phyloP scores from a whole-genome alignment of 1,140 invertebrate genomes.

The Drosophila serrata region DNA sequence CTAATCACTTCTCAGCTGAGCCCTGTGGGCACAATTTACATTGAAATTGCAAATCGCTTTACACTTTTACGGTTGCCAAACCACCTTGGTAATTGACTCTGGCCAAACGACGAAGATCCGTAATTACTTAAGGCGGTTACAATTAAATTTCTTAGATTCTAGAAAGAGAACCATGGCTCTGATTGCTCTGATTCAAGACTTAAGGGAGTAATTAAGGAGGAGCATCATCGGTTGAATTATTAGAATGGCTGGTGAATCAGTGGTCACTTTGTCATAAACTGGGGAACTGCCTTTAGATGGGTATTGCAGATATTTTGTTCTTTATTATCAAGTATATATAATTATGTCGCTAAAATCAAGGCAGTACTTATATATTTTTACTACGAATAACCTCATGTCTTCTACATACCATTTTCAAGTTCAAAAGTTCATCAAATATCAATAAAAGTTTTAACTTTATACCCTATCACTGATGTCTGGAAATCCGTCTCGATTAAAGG shows the following conservation, averaged over 20 bases:
- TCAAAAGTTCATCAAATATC: not conserved
- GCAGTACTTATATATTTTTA: not conserved
- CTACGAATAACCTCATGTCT: not conserved
- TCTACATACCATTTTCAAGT: not conserved
- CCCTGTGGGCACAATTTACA: slow-evolving; percentile 57
- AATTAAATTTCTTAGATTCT: not conserved
- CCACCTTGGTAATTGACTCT: slow-evolving; percentile 37
- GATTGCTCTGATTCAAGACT: slow-evolving; percentile 28
- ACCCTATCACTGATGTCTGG: not conserved
- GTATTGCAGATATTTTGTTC: not conserved
- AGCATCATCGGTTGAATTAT: slow-evolving; percentile 1
- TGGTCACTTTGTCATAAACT: slow-evolving; percentile 2
- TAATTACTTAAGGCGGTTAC: slow-evolving; percentile 24
- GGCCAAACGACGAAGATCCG: slow-evolving; percentile 1
- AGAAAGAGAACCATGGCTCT: not conserved
- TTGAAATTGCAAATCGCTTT: slow-evolving; percentile 50
- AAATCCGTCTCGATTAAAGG: slow-evolving; percentile 14
- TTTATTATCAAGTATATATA: not conserved
- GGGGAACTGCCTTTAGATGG: not conserved
- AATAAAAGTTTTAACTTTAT: not conserved
- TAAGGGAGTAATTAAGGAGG: slow-evolving; percentile 5
- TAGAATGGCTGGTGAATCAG: not conserved
- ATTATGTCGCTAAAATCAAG: not conserved
- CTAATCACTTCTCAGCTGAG: slow-evolving; percentile 15
- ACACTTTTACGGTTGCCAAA: slow-evolving; percentile 55